Base-by-base conservation (phyloP, 2,888 invertebrate species). In the Cephus rjabovi region DNA sequence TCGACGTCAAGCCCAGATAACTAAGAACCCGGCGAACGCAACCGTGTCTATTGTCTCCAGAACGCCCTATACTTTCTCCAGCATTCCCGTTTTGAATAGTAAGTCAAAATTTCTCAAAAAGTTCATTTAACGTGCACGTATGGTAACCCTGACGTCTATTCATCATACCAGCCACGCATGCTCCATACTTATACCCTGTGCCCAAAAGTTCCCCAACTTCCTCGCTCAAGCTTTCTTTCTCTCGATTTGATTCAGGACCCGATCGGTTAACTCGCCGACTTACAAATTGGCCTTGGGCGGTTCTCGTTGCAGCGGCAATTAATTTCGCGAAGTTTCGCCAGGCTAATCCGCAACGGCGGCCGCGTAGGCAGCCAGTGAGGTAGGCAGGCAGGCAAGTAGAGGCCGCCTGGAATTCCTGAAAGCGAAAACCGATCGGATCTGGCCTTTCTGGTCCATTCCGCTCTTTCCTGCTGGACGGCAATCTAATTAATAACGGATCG, bases 401-500 rank as follows among this genome's bases (percentile, higher is more conserved):
- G 71, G 81, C 75, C 76, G 81, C 76, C 74, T 76, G 84, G 85
- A 88, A 89, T 89, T 89, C 88, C 86, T 80, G 85, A 88, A 87
- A 89, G 82, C 85, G 85, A 83, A 84, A 85, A 82, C 84, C 87
- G 88, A 89, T 86, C 86, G 86, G 86, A 87, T 86, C 87, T 83
- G 71, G 68, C 76, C 37, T 74, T 4, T 40, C 30, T 15, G 84
- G 81, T 79, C 78, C 82, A 82, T 81, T 79, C 73, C 77, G 74
- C 80, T 83, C 81, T 81, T 84, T 84, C 33, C 81, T 81, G 78
- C 80, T 80, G 79, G 79, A 79, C 85, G 85, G 86, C 89, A 89
- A 89, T 89, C 88, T 90, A 89, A 90, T 90, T 90, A 90, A 90
- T 90, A 89, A 90, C 89, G 88, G 89, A 90, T 89, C 89, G 88